These are phyloP conservation scores for Marmota monax DNA, from an alignment of 2,113 vertebrate species.

Conservation along the genomic window DNA sequence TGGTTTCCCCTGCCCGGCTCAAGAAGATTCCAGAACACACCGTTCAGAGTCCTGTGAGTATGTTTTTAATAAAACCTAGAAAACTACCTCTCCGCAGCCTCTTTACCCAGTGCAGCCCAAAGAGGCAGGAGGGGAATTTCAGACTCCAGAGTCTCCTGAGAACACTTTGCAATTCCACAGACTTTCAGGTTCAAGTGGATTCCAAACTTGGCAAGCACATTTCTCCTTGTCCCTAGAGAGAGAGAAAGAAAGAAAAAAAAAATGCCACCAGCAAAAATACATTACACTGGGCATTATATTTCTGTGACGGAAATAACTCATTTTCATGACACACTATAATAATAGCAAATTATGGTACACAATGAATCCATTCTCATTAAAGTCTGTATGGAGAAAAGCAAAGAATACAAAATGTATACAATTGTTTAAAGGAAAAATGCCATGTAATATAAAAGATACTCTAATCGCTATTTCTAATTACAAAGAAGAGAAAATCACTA, in stretches of 20 bases:
- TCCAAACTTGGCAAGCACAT: conserved; percentile 74
- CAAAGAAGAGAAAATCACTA: conserved; percentile 83
- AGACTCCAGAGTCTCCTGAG: background rate
- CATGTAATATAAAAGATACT: conserved; percentile 83
- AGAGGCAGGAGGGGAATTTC: background rate
- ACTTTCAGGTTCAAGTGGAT: conserved; percentile 56
- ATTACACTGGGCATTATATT: conserved; percentile 80
- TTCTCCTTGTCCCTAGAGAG: conserved; percentile 61
- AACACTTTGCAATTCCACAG: background rate
- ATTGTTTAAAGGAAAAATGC: conserved; percentile 84
- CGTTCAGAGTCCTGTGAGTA: background rate
- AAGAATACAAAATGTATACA: conserved; percentile 84
- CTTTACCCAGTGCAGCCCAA: accelerated
- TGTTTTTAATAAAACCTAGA: accelerated
- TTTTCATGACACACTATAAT: conserved; percentile 83
- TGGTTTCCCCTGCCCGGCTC: background rate
- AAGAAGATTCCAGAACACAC: background rate
- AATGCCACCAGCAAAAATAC: conserved; percentile 76
- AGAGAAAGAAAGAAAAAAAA: conserved; percentile 32
- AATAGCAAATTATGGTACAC: conserved; percentile 83
- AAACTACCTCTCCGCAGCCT: background rate
- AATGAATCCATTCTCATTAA: conserved; percentile 81
- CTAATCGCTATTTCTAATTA: conserved; percentile 82
- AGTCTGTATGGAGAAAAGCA: conserved; percentile 81
- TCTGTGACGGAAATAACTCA: conserved; percentile 84